These are phyloP conservation scores for Antechinus flavipes DNA, from an alignment of 2,113 vertebrate genomes.

Conservation along the genomic window DNA sequence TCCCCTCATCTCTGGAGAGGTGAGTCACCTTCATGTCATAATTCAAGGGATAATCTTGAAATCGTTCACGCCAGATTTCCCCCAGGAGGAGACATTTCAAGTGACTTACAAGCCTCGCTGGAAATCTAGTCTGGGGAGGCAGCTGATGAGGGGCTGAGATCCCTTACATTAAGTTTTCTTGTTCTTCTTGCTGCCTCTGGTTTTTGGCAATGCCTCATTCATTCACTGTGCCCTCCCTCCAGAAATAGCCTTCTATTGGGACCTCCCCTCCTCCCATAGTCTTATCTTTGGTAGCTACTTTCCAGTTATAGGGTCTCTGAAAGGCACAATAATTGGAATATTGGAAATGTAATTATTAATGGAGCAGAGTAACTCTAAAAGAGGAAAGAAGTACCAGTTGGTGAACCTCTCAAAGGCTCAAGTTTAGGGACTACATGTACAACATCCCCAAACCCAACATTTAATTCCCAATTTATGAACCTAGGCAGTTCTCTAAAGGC, in stretches of 20 bases:
- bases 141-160: neutral
- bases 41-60: slow-evolving; percentile 67
- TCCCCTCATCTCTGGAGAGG: slow-evolving; percentile 33
- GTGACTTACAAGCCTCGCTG: slow-evolving; percentile 29
- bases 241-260: neutral
- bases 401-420: neutral
- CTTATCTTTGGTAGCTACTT: neutral
- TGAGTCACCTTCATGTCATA: slow-evolving; percentile 64
- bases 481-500: neutral
- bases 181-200: neutral
- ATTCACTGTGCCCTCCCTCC: neutral
- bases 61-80: slow-evolving; percentile 51
- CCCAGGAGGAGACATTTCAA: slow-evolving; percentile 53
- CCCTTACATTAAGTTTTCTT: neutral
- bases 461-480: neutral
- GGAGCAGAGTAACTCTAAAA: neutral
- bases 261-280: neutral
- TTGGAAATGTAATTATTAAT: neutral
- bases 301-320: neutral
- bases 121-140: neutral
- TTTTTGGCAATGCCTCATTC: neutral
- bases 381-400: neutral
- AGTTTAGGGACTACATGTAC: neutral
- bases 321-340: neutral
- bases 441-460: neutral